phyloP scores from a whole-genome alignment of 2,797 vertebrate species.

The Nannoperca obscura region DNA sequence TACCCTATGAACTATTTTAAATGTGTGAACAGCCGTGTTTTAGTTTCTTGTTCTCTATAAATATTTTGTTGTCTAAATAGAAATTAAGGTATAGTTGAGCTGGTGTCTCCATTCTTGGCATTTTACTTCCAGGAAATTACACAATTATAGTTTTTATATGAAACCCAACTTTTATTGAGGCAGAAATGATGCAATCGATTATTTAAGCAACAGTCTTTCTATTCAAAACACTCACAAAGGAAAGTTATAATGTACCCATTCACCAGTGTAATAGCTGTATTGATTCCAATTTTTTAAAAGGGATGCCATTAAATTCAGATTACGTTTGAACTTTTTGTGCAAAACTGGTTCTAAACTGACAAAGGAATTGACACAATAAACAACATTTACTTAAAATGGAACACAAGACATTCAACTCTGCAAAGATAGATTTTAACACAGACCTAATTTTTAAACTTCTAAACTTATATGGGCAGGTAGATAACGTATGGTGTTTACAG shows the following conservation, averaged over 20 bases:
- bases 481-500: background rate
- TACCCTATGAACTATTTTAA: slow-evolving; percentile 39
- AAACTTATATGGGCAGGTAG: background rate
- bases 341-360: background rate
- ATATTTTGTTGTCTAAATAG: background rate
- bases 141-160: background rate
- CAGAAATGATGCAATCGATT: background rate
- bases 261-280: background rate
- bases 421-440: background rate
- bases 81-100: background rate
- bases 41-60: slow-evolving; percentile 53
- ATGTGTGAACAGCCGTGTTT: slow-evolving; percentile 37
- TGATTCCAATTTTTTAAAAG: background rate
- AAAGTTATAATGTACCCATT: background rate
- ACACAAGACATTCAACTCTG: background rate
- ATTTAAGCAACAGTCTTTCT: background rate
- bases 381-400: background rate
- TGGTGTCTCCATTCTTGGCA: background rate
- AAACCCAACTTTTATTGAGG: background rate
- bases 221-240: background rate
- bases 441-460: background rate
- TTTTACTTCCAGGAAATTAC: background rate
- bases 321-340: background rate
- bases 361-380: background rate
- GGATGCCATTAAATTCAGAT: background rate